Evolutionary conservation across 2,888 invertebrate genomes (phyloP), one percentile per base, ranked within the genome.

Genomic region (Eupithecia centaureata): DNA sequence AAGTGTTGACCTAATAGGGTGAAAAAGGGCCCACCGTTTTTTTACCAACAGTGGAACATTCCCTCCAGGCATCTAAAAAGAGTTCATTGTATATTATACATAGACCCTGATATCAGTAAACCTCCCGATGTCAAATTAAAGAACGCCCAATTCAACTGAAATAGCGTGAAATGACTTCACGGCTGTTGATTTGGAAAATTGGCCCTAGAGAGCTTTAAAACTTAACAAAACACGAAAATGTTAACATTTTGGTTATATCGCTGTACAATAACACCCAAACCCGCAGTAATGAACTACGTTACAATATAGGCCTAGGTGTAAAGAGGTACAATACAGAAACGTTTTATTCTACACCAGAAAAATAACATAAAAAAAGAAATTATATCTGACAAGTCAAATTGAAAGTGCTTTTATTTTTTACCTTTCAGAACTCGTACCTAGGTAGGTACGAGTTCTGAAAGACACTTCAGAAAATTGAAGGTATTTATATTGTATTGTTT

Each of bases 121-220:
- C 25, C 52, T 27, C 15, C 27, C 5, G 52, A 52, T 52, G 27
- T 1, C 52, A 25, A 27, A 18, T 33, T 57, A 57, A 32, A 18
- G 2, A 22, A 57, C 51, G 52, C 57, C 25, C 61, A 62, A 66
- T 66, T 66, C 61, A 57, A 66, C 61, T 62, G 51, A 38, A 15
- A 33, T 25, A 42, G 42, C 58, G 52, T 38, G 52, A 51, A 62
- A 63, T 52, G 67, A 47, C 68, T 71, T 73, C 73, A 73, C 69
- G 71, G 63, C 63, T 56, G 22, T 63, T 67, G 54, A 63, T 42
- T 67, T 63, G 42, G 67, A 63, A 67, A 60, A 63, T 67, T 28
- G 54, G 32, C 57, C 54, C 25, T 54, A 59, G 32, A 60, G 54
- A 30, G 54, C 47, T 54, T 38, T 60, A 54, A 64, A 64, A 67